These are phyloP conservation scores for Dynastes grantii DNA, from an alignment of 2,888 invertebrate genomes.

Conservation along the genomic window DNA sequence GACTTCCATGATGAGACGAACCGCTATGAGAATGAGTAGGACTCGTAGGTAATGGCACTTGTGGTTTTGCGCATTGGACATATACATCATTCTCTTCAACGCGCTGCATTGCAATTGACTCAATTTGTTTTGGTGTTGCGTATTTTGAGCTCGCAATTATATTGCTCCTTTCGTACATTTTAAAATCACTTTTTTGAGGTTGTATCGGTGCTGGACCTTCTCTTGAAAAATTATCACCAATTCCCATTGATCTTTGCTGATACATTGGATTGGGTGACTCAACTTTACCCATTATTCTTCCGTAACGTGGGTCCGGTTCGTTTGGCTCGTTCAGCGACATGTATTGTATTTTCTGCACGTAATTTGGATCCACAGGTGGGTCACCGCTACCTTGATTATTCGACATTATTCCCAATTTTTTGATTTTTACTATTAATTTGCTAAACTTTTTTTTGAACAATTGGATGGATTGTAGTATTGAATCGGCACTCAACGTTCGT, in stretches of 20 bases:
- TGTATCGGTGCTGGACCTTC: constrained; percentile 66
- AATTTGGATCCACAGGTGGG: constrained; percentile 62
- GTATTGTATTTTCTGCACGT: constrained; percentile 65
- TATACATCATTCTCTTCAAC: constrained; percentile 69
- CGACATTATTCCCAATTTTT: constrained; percentile 37
- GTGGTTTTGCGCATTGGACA: constrained; percentile 69
- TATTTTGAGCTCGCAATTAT: constrained; percentile 85
- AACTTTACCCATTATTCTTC: constrained; percentile 67
- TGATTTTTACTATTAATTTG: neutral
- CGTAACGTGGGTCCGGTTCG: constrained; percentile 66
- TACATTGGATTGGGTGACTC: constrained; percentile 63
- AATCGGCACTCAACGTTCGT: neutral
- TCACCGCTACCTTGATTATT: constrained; percentile 53
- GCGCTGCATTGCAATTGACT: constrained; percentile 69
- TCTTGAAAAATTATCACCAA: constrained; percentile 78
- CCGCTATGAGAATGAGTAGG: constrained; percentile 77
- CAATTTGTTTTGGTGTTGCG: constrained; percentile 83
- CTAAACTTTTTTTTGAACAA: too few species aligned
- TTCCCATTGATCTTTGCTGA: constrained; percentile 75
- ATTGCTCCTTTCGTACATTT: constrained; percentile 81
- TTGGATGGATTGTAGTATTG: too few species aligned
- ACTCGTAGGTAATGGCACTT: constrained; percentile 68
- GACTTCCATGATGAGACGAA: constrained; percentile 74
- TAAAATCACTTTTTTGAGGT: constrained; percentile 69
- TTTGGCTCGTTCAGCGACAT: constrained; percentile 63